These are phyloP conservation scores for Silurus aristotelis DNA, from an alignment of 2,797 vertebrate species.

Conservation along the genomic window DNA sequence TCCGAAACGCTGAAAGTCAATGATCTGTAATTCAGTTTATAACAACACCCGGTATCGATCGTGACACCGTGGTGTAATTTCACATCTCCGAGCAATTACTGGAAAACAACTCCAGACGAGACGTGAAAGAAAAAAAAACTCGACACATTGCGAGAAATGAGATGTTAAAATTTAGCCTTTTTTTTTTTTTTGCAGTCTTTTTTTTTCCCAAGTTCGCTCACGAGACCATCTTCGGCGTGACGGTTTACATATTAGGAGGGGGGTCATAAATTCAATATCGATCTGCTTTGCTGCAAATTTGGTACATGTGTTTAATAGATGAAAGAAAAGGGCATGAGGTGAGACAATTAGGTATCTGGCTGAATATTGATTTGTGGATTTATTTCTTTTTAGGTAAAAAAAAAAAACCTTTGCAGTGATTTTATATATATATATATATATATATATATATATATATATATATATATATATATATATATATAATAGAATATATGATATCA, in stretches of 20 bases:
- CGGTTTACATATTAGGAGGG: neutral
- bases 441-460: no score
- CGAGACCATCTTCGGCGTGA: neutral
- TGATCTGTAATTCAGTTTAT: neutral
- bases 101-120: neutral
- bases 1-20: neutral
- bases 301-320: neutral
- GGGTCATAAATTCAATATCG: constrained; percentile 1
- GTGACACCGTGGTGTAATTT: neutral
- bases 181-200: neutral
- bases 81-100: constrained; percentile 20
- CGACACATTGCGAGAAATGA: neutral
- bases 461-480: no score
- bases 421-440: no score
- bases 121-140: neutral
- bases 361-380: neutral
- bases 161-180: neutral
- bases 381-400: neutral
- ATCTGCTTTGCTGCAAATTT: neutral
- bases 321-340: neutral
- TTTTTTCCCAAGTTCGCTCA: neutral
- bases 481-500: neutral
- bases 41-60: neutral
- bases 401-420: no score
- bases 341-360: constrained; percentile 15